Conservation (phyloP, 2,797 vertebrate species). For the Gymnocypris eckloni region DNA sequence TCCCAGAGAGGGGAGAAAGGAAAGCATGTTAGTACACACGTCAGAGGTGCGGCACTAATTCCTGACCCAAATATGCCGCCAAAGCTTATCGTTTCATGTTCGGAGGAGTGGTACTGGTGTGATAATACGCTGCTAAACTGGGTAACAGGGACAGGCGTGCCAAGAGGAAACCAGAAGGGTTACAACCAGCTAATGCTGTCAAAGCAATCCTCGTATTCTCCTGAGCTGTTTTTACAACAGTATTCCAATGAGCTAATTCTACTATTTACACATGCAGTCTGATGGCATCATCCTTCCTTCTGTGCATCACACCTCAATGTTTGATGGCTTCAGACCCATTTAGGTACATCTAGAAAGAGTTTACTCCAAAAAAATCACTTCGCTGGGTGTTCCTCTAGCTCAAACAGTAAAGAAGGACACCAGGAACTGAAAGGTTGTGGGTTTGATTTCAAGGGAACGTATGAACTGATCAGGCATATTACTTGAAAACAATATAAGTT, state of each 20-base stretch:
- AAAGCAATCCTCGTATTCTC: constrained; percentile 12
- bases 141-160: constrained; percentile 49
- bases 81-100: constrained; percentile 42
- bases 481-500: not conserved
- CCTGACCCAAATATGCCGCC: constrained; percentile 54
- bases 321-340: not conserved
- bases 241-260: not conserved
- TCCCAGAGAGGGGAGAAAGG: constrained; percentile 34
- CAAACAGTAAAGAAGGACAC: not conserved
- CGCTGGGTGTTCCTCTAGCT: not conserved
- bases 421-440: not conserved
- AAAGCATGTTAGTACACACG: constrained; percentile 41
- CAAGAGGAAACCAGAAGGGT: constrained; percentile 44
- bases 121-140: constrained; percentile 41
- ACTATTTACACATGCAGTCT: not conserved
- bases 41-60: constrained; percentile 34
- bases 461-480: not conserved
- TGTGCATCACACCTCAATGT: not conserved
- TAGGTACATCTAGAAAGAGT: not conserved
- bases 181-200: constrained; percentile 33
- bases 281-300: not conserved
- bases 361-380: not conserved
- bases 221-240: constrained; percentile 3
- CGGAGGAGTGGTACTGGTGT: constrained; percentile 57
- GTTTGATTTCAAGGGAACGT: not conserved